Conservation (phyloP, 1,140 invertebrate species). For the Monochamus saltuarius region DNA sequence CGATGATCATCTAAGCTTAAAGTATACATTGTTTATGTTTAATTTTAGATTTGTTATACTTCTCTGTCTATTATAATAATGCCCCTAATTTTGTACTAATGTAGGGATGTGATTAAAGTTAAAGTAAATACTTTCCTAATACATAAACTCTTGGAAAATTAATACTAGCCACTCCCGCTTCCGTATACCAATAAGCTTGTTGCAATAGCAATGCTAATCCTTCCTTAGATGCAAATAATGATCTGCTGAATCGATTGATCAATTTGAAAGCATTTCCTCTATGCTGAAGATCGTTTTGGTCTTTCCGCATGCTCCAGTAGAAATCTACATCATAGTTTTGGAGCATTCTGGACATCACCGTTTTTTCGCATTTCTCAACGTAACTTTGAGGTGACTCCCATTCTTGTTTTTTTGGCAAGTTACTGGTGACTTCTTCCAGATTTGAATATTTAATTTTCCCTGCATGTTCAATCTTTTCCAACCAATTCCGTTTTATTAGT, state of each 20-base stretch:
- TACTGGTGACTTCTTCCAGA: constrained; percentile 47
- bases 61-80: no score
- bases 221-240: constrained; percentile 88
- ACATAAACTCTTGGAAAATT: constrained; percentile 88
- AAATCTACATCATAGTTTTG: constrained; percentile 74
- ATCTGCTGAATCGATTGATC: constrained; percentile 76
- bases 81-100: not conserved
- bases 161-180: constrained; percentile 75
- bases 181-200: constrained; percentile 87
- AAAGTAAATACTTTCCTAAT: constrained; percentile 52
- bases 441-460: constrained; percentile 23
- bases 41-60: no score
- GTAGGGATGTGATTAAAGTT: not conserved
- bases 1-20: no score
- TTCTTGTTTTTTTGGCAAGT: constrained; percentile 55
- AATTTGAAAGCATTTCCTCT: constrained; percentile 64
- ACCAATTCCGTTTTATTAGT: constrained; percentile 62
- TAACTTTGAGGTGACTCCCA: constrained; percentile 49
- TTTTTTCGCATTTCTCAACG: constrained; percentile 58
- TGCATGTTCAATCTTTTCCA: constrained; percentile 61
- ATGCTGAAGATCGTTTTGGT: constrained; percentile 71
- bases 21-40: no score
- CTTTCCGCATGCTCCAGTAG: constrained; percentile 83
- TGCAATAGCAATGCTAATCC: constrained; percentile 79
- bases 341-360: constrained; percentile 62